Evolutionary conservation across 2,888 invertebrate genomes (phyloP).

Genomic region (Adelphocoris suturalis): DNA sequence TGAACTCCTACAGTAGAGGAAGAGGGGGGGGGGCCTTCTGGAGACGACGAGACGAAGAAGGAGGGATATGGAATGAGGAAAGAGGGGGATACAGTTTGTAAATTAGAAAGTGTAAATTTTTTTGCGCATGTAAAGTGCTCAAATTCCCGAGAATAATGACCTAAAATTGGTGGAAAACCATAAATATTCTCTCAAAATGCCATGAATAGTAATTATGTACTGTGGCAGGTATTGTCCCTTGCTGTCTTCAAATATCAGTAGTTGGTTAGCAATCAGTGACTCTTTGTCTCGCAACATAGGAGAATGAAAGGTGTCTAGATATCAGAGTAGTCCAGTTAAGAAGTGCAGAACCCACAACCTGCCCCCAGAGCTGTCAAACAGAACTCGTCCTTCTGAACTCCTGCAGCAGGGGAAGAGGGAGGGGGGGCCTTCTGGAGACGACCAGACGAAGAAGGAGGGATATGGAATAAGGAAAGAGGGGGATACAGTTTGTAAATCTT

Average conservation of each 20-base stretch:
- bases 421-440: slow-evolving; percentile 21
- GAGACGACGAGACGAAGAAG: not conserved
- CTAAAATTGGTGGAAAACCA: too few species aligned
- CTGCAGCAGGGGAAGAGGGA: not conserved
- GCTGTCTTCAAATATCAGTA: too few species aligned
- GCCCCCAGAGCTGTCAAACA: slow-evolving; percentile 23
- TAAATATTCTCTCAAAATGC: too few species aligned
- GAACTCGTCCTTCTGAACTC: not conserved
- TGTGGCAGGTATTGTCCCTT: too few species aligned
- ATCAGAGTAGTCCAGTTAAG: not conserved
- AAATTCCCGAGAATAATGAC: too few species aligned
- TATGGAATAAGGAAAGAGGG: slow-evolving; percentile 15
- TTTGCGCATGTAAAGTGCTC: too few species aligned
- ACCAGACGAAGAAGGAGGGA: not conserved
- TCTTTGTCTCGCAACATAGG: not conserved
- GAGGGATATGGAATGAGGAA: slow-evolving; percentile 10
- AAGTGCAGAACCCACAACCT: slow-evolving; percentile 24
- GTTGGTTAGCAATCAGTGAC: too few species aligned
- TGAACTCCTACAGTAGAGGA: not conserved
- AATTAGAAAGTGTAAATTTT: too few species aligned
- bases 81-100: slow-evolving; percentile 60
- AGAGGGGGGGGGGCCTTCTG: slow-evolving; percentile 3
- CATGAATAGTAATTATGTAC: too few species aligned
- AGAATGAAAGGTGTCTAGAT: slow-evolving; percentile 4
- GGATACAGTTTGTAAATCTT: slow-evolving; percentile 68